Percentiles rank a stretch among this genome's conserved stretches.
These are phyloP conservation scores for Mylabris phalerata DNA, from an alignment of 1,140 invertebrate species.

Conservation along the genomic window DNA sequence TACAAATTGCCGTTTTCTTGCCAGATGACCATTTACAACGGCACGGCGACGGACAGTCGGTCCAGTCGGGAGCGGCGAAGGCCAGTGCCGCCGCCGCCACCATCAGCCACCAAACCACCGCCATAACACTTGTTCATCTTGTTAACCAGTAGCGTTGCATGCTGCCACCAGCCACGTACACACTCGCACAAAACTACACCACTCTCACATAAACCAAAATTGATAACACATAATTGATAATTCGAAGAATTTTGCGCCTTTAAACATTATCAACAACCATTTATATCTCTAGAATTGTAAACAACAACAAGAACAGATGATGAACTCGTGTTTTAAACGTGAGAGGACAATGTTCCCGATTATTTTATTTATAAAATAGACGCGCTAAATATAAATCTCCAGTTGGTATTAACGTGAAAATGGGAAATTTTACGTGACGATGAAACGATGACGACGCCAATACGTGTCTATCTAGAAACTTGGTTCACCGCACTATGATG, in stretches of 20 bases:
- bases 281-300: no score
- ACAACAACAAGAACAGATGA: no score
- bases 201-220: no score
- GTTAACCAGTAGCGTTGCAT: slow-evolving; percentile 5
- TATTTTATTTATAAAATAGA: background rate
- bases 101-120: slow-evolving; percentile 31
- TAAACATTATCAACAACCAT: no score
- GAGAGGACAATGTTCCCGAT: no score
- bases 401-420: background rate
- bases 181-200: background rate
- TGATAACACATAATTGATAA: background rate
- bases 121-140: slow-evolving; percentile 37
- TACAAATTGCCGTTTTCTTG: slow-evolving; percentile 79
- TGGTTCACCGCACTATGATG: slow-evolving; percentile 42
- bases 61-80: slow-evolving; percentile 64
- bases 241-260: no score
- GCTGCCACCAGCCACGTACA: background rate
- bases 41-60: slow-evolving; percentile 72
- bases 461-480: slow-evolving; percentile 25
- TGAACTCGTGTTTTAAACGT: no score
- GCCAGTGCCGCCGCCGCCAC: slow-evolving; percentile 39
- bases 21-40: slow-evolving; percentile 84
- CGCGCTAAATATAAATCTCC: background rate
- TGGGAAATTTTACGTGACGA: background rate
- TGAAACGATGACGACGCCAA: slow-evolving; percentile 1